Percentiles rank a stretch among this genome's conserved stretches.
These are phyloP conservation scores for Phyllotreta cruciferae DNA, from an alignment of 2,888 invertebrate genomes.

Conservation along the genomic window DNA sequence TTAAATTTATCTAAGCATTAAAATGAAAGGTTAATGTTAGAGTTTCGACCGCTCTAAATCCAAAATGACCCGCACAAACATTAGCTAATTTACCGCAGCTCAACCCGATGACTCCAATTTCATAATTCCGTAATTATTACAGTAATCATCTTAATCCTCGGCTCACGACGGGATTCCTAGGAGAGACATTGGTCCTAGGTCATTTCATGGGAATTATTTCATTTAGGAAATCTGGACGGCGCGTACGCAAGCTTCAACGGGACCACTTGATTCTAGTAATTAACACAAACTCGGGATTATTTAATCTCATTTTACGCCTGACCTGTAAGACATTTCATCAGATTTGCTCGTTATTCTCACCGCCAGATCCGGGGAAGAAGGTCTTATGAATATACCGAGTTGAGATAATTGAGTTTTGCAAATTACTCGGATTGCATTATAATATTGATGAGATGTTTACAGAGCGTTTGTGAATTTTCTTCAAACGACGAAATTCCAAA, in stretches of 20 bases:
- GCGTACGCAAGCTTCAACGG: conserved; percentile 4
- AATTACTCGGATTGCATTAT: conserved; percentile 33
- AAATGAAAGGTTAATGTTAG: too few relatives aligned
- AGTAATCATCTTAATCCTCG: conserved; percentile 38
- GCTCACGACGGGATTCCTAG: conserved; percentile 34
- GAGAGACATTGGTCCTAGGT: conserved; percentile 41
- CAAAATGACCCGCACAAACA: conserved; percentile 11
- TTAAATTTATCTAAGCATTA: too few relatives aligned
- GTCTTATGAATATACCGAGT: conserved; percentile 30
- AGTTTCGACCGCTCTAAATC: too few relatives aligned
- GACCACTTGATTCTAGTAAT: conserved; percentile 52
- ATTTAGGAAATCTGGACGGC: conserved; percentile 55
- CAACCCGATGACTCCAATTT: conserved; percentile 30
- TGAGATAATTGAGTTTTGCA: conserved; percentile 33
- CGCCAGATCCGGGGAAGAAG: conserved; percentile 27
- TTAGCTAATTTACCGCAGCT: conserved; percentile 30
- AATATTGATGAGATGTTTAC: conserved; percentile 32
- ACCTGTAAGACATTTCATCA: conserved; percentile 54
- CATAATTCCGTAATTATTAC: conserved; percentile 39
- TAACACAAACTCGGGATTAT: conserved; percentile 56
- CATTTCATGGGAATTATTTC: conserved; percentile 55
- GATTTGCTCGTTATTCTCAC: conserved; percentile 43
- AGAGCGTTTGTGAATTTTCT: conserved; percentile 26
- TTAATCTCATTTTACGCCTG: conserved; percentile 57
- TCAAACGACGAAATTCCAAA: conserved; percentile 14